A percentile compares a stretch with the other conserved stretches of the same genome.
phyloP scores from a whole-genome alignment of 2,113 vertebrate species.

The Chamaetylas fuelleborni region DNA sequence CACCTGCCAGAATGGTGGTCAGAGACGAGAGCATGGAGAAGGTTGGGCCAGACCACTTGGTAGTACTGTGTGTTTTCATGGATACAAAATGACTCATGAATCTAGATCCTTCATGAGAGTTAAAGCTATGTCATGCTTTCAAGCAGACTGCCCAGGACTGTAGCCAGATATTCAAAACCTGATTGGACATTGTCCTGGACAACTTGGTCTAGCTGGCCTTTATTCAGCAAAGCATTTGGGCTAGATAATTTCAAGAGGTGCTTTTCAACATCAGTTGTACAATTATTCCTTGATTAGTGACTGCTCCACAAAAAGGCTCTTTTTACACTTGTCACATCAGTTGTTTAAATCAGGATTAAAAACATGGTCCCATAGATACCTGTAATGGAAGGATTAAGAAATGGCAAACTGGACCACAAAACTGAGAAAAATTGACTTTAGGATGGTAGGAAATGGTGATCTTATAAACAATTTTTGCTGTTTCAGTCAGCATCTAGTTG shows the following conservation, averaged over 20 bases:
- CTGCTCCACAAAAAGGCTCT: neutral
- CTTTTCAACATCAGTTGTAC: neutral
- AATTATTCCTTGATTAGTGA: neutral
- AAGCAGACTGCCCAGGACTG: neutral
- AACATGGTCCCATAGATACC: neutral
- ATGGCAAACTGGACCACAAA: neutral
- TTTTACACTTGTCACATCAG: neutral
- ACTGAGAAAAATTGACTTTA: neutral
- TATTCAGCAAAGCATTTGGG: neutral
- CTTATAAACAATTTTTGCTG: neutral
- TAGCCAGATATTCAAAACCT: neutral
- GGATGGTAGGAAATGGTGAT: neutral
- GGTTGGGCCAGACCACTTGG: neutral
- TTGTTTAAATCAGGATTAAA: neutral
- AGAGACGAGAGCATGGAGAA: neutral
- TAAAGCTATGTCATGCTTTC: neutral
- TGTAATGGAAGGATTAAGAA: neutral
- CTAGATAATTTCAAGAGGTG: neutral
- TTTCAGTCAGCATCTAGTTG: neutral
- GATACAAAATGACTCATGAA: neutral
- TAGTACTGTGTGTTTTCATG: neutral
- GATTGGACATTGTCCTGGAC: neutral
- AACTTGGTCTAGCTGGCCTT: neutral
- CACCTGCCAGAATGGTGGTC: neutral
- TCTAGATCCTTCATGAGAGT: neutral